Conservation (phyloP, 2,888 invertebrate species). For the Polyploca ridens region DNA sequence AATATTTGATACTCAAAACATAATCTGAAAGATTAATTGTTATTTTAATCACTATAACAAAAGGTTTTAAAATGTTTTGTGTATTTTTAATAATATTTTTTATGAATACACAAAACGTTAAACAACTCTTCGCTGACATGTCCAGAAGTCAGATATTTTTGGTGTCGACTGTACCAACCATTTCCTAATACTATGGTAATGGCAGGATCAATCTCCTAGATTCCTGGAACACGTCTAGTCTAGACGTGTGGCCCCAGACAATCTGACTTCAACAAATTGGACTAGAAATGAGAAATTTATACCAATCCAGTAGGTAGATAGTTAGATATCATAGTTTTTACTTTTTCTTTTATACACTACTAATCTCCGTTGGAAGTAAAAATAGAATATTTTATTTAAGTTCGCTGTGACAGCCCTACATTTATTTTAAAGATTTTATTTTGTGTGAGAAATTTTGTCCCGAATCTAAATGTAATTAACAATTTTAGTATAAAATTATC, state of each 20-base stretch:
- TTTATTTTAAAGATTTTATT: too few species aligned
- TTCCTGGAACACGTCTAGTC: constrained; percentile 24
- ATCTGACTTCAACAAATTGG: constrained; percentile 35
- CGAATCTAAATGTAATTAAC: background rate
- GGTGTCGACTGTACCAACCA: background rate
- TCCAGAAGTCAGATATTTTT: constrained; percentile 15
- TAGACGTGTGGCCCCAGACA: constrained; percentile 11
- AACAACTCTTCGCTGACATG: too few species aligned
- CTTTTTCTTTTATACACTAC: constrained; percentile 18
- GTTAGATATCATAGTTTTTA: constrained; percentile 33
- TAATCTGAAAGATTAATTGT: too few species aligned
- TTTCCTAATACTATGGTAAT: constrained; percentile 55
- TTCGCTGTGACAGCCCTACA: too few species aligned
- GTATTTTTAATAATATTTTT: too few species aligned
- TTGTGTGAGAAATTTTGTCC: too few species aligned
- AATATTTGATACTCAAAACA: too few species aligned
- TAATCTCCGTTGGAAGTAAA: too few species aligned
- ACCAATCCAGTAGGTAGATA: constrained; percentile 28
- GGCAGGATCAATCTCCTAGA: constrained; percentile 62
- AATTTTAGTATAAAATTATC: background rate
- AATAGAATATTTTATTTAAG: too few species aligned
- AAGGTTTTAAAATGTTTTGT: too few species aligned
- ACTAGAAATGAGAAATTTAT: constrained; percentile 40
- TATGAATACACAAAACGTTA: too few species aligned
- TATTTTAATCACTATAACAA: too few species aligned